Evolutionary conservation across 2,113 vertebrate genomes (phyloP).

Genomic region (Oncorhynchus gorbuscha): DNA sequence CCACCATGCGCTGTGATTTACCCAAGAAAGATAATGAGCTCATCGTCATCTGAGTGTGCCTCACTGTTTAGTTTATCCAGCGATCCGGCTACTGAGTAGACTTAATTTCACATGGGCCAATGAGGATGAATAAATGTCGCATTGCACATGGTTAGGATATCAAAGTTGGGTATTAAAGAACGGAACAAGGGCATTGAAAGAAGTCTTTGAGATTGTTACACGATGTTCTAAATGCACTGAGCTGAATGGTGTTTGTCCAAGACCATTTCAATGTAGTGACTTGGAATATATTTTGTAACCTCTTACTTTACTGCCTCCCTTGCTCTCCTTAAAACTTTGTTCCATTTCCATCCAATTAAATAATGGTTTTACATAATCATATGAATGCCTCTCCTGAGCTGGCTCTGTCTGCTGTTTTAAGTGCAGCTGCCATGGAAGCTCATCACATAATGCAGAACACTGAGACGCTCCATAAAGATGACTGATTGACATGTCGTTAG

Average conservation of each 20-base stretch:
- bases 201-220: neutral
- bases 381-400: constrained; percentile 20
- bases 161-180: too few species aligned
- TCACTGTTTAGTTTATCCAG: constrained; percentile 31
- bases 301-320: neutral
- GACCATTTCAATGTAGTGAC: constrained; percentile 14
- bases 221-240: neutral
- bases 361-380: constrained; percentile 16
- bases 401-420: constrained; percentile 23
- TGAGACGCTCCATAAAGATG: constrained; percentile 14
- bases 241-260: constrained; percentile 1
- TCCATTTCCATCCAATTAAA: constrained; percentile 10
- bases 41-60: constrained; percentile 25
- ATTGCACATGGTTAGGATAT: too few species aligned
- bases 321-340: constrained; percentile 15
- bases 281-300: neutral
- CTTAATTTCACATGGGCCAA: constrained; percentile 11
- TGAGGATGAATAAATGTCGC: neutral
- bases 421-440: constrained; percentile 6
- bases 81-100: constrained; percentile 1
- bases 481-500: constrained; percentile 19
- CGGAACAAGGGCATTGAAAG: too few species aligned
- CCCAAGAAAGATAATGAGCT: constrained; percentile 46
- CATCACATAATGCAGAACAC: neutral
- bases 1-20: constrained; percentile 37